Evolutionary conservation across 2,113 vertebrate genomes (phyloP).

Genomic region (Podiceps cristatus): DNA sequence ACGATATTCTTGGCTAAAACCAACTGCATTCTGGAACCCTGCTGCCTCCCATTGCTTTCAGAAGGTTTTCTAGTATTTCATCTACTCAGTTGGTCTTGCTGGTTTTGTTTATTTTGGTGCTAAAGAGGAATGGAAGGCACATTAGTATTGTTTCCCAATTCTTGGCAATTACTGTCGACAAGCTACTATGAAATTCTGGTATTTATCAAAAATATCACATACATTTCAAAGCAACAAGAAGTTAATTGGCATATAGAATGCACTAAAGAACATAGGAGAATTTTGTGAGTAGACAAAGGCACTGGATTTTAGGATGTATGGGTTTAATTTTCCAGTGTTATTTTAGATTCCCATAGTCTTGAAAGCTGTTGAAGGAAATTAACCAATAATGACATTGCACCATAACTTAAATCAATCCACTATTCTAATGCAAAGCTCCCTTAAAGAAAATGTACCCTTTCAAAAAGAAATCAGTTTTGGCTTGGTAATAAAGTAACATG

Average conservation of each 20-base stretch:
- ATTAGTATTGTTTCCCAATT: conserved; percentile 5
- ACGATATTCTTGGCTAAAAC: neutral
- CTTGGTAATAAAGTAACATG: neutral
- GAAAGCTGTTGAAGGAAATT: neutral
- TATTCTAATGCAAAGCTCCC: neutral
- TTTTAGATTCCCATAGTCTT: neutral
- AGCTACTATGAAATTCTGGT: neutral
- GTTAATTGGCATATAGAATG: neutral
- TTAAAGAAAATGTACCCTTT: neutral
- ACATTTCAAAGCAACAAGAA: neutral
- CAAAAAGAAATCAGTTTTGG: neutral
- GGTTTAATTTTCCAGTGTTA: neutral
- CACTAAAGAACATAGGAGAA: neutral
- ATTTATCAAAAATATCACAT: conserved; percentile 24
- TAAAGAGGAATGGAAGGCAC: neutral
- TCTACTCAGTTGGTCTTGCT: conserved; percentile 35
- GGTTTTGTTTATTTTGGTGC: conserved; percentile 30
- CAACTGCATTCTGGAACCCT: neutral
- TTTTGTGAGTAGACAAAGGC: neutral
- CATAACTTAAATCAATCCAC: neutral
- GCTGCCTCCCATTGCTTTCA: conserved; percentile 9
- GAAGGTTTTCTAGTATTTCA: conserved; percentile 34
- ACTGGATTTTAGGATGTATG: neutral
- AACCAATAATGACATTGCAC: neutral
- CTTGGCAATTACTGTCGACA: conserved; percentile 17